A percentile compares a stretch with the other conserved stretches of the same genome.
Conservation (phyloP, 2,888 invertebrate genomes). For the Eristalis pertinax region DNA sequence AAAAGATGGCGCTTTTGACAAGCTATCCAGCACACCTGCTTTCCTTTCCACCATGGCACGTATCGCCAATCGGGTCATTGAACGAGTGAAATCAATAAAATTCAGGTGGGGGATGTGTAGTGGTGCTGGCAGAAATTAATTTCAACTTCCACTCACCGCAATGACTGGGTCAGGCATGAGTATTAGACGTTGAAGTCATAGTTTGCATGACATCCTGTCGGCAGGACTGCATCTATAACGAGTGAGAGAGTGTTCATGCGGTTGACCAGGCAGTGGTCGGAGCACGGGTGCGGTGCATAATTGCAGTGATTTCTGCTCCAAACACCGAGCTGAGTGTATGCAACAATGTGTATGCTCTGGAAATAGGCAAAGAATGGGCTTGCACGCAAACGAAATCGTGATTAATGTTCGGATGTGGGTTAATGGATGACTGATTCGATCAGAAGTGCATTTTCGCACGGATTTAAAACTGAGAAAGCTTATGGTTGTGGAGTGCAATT, state of each 20-base stretch:
- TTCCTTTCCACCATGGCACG: neutral
- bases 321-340: neutral
- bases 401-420: slow-evolving; percentile 7
- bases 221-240: neutral
- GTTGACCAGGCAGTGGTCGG: neutral
- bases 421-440: slow-evolving; percentile 1
- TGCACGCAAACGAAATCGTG: slow-evolving; percentile 18
- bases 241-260: neutral
- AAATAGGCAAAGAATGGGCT: neutral
- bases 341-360: neutral
- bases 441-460: neutral
- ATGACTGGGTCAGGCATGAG: slow-evolving; percentile 27
- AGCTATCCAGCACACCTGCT: too few relatives aligned
- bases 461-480: neutral
- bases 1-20: too few relatives aligned
- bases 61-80: slow-evolving; percentile 30
- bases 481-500: neutral
- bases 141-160: slow-evolving; percentile 24
- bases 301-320: neutral
- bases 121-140: slow-evolving; percentile 23
- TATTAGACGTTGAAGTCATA: slow-evolving; percentile 39
- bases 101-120: slow-evolving; percentile 9
- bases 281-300: neutral
- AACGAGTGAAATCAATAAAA: slow-evolving; percentile 50
- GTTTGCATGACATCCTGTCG: slow-evolving; percentile 46